Evolutionary conservation across 2,797 vertebrate species (phyloP).

Genomic region (Dendrocincla tyrannina): DNA sequence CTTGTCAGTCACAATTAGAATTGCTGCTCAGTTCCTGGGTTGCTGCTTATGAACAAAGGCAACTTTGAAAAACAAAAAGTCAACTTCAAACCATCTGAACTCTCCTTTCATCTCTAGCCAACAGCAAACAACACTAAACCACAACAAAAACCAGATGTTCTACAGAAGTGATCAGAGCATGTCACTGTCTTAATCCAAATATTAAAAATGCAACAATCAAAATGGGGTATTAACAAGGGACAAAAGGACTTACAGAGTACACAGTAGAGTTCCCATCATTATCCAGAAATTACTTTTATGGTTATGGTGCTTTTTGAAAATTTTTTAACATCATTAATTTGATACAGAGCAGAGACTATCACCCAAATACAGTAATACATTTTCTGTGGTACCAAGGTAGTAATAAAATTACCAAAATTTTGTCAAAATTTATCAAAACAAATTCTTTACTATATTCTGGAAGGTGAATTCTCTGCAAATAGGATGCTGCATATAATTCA

Average conservation of each 20-base stretch:
- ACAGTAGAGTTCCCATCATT: neutral
- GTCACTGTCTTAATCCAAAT: conserved; percentile 39
- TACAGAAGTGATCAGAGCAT: conserved; percentile 50
- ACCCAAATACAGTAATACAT: neutral
- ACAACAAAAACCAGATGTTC: conserved; percentile 49
- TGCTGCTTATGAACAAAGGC: conserved; percentile 38
- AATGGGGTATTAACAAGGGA: conserved; percentile 48
- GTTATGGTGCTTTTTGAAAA: neutral
- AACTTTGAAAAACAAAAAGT: conserved; percentile 28
- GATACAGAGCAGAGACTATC: neutral
- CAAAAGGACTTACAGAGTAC: neutral
- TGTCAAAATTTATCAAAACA: conserved; percentile 8
- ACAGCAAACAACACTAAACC: conserved; percentile 49
- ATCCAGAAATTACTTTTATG: neutral
- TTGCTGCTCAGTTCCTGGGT: neutral
- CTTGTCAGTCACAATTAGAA: conserved; percentile 43
- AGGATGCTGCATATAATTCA: neutral
- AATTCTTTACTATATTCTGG: neutral
- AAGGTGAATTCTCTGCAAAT: neutral
- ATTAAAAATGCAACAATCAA: conserved; percentile 63
- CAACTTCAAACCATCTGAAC: conserved; percentile 37
- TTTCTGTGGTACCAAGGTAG: neutral
- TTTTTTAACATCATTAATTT: conserved; percentile 2
- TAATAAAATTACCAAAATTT: neutral
- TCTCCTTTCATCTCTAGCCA: conserved; percentile 56